A percentile compares a stretch with the other conserved stretches of the same genome.
These are phyloP conservation scores for Micromys minutus DNA, from an alignment of 2,113 vertebrate species.

Conservation along the genomic window DNA sequence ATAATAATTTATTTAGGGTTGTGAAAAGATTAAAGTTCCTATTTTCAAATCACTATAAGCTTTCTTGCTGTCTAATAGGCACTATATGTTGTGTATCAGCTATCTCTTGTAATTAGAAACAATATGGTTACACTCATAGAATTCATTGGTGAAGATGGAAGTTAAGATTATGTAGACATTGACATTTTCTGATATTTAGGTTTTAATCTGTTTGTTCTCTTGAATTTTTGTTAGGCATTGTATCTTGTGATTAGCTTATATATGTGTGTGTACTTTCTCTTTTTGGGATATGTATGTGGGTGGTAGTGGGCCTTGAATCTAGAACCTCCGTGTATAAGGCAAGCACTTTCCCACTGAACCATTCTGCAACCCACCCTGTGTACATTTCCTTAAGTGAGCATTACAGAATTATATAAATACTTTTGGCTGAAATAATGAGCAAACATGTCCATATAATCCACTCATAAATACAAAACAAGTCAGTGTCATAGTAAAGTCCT, in stretches of 20 bases:
- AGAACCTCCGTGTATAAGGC: background rate
- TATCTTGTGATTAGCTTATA: background rate
- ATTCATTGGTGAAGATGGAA: conserved; percentile 13
- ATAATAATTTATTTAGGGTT: background rate
- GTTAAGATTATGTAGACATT: conserved; percentile 17
- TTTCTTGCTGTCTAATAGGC: background rate
- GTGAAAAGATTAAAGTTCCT: conserved; percentile 17
- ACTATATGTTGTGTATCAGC: background rate
- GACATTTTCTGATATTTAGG: conserved; percentile 13
- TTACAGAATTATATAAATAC: background rate
- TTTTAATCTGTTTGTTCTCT: conserved; percentile 27
- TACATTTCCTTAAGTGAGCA: conserved; percentile 32
- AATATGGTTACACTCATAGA: background rate
- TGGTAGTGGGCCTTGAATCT: background rate
- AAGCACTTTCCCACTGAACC: background rate
- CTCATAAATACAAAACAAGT: background rate
- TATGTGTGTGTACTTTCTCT: background rate
- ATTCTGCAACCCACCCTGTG: background rate
- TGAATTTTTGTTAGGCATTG: background rate
- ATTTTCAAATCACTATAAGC: background rate
- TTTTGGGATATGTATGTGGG: background rate
- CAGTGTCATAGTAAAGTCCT: conserved; percentile 19
- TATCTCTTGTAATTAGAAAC: background rate
- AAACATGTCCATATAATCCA: background rate
- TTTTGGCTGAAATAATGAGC: conserved; percentile 37